Evolutionary conservation across 2,888 invertebrate species (phyloP), one percentile per base, ranked within the genome.

Genomic region (Mythimna impura): DNA sequence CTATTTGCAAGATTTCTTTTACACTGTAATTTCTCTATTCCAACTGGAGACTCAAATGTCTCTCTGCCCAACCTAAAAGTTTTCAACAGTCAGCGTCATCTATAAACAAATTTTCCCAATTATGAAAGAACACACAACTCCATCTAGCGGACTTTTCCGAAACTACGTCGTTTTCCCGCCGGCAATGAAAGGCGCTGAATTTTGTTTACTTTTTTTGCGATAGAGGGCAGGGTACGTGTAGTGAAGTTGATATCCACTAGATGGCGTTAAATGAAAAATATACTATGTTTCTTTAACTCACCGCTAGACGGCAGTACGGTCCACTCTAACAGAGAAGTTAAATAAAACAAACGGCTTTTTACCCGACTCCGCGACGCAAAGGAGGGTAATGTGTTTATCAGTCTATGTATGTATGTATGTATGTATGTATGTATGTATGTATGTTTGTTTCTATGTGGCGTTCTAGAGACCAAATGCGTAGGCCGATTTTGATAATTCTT

Each of bases 141-240:
- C 67, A 71, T 52, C 83, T 83, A 63, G 57, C 50, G 36, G 43
- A 2, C 3, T 40, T 47, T 22, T n/a, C 17, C 30, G 4, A 8
- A 73, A 82, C 47, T 3, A 10, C 1, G 10, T 7, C 2, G 10
- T 17, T 7, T 43, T 10, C 6, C 3, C 0, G 1, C 3, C 2
- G 12, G n/a, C 14, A 8, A 4, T 6, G 6, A 10, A 7, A 58
- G 12, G 10, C 1, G 2, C 3, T 22, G 22, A 25, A 3, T 36
- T 57, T 14, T 1, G 3, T 30, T 30, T 30, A 30, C 30, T 22
- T 20, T 55, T 55, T 50, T 43, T 1, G 25, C 25, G 54, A 22
- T 68, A 82, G 61, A 67, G 25, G 57, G 36, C 50, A 17, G 12
- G 3, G 17, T 25, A 3, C 3, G 1, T 1, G 0, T 52, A 0